phyloP scores from a whole-genome alignment of 2,888 invertebrate species.

The Stenotaenia linearis region DNA sequence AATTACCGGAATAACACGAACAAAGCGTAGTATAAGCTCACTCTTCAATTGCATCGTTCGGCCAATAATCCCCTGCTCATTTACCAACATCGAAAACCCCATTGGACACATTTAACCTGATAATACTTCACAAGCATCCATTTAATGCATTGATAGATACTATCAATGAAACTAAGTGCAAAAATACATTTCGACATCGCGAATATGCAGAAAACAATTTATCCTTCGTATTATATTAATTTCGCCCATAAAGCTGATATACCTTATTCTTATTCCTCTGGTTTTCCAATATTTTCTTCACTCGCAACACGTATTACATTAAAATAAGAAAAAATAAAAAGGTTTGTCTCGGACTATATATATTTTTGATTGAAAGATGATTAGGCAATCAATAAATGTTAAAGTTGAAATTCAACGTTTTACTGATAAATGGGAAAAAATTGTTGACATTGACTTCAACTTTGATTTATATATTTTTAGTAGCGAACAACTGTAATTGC shows the following conservation, averaged over 20 bases:
- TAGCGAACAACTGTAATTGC: no score
- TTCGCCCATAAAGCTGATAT: neutral
- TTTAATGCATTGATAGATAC: slow-evolving; percentile 3
- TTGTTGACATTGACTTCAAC: neutral
- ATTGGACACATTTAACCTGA: slow-evolving; percentile 5
- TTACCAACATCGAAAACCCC: slow-evolving; percentile 18
- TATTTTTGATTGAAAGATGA: neutral
- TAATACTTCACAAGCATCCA: slow-evolving; percentile 3
- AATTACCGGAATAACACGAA: neutral
- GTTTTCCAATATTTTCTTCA: neutral
- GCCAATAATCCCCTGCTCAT: neutral
- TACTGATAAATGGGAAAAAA: neutral
- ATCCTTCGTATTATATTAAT: neutral
- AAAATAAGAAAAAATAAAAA: neutral
- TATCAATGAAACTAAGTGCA: neutral
- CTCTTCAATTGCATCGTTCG: neutral
- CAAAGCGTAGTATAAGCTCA: neutral
- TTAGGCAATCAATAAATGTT: no score
- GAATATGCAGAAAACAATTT: no score
- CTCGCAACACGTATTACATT: neutral
- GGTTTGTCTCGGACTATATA: neutral
- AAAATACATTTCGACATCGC: neutral
- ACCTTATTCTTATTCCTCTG: neutral
- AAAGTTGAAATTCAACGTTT: neutral
- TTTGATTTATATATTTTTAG: no score